Evolutionary conservation across 2,797 vertebrate species (phyloP).

Genomic region (Leuciscus waleckii): DNA sequence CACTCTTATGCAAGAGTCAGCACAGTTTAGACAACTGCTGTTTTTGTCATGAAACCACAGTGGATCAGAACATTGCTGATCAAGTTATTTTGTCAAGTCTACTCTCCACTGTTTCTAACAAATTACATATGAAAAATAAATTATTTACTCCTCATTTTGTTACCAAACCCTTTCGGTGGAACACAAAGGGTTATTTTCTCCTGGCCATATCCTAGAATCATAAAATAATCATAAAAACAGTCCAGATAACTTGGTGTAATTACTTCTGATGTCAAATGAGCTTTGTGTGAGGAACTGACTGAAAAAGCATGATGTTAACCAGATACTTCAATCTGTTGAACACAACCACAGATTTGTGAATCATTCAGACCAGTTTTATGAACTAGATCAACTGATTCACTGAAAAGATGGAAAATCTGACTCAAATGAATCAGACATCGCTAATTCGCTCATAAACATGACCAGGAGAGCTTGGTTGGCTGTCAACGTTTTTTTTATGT

Average conservation of each 20-base stretch:
- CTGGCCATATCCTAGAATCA: background rate
- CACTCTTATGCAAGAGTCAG: conserved; percentile 38
- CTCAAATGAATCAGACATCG: background rate
- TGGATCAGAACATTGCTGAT: background rate
- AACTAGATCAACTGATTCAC: background rate
- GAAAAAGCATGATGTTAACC: background rate
- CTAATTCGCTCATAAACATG: background rate
- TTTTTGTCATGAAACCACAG: conserved; percentile 7
- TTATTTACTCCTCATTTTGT: background rate
- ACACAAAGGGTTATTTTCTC: background rate
- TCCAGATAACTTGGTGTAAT: background rate
- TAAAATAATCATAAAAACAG: conserved; percentile 18
- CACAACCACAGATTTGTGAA: background rate
- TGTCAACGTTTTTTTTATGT: background rate
- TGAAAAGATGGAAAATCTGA: background rate
- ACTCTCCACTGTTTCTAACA: background rate
- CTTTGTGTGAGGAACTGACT: background rate
- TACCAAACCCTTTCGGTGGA: background rate
- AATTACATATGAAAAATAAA: background rate
- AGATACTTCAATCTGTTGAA: background rate
- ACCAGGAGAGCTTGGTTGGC: background rate
- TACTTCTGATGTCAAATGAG: background rate
- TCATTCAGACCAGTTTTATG: background rate
- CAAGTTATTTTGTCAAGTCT: background rate
- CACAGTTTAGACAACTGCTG: background rate